These are phyloP conservation scores for Liopterus haemorrhoidalis DNA, from an alignment of 2,888 invertebrate species.

Conservation along the genomic window DNA sequence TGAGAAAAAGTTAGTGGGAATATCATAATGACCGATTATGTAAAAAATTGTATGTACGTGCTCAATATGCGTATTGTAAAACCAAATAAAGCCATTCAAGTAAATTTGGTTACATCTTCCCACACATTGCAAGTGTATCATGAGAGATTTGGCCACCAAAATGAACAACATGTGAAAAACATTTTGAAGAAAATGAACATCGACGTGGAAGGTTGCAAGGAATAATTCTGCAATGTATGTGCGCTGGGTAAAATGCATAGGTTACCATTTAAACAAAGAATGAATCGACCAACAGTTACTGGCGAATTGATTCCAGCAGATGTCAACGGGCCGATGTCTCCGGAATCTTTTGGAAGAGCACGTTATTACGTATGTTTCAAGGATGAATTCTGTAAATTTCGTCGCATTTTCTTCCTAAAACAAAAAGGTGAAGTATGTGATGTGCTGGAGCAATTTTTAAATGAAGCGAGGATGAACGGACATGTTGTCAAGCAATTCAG, in stretches of 20 bases:
- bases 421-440: conserved; percentile 26
- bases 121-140: too few species aligned
- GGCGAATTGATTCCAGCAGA: conserved; percentile 29
- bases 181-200: too few species aligned
- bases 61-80: too few species aligned
- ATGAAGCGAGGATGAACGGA: conserved; percentile 23
- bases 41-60: too few species aligned
- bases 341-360: conserved; percentile 18
- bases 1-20: too few species aligned
- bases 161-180: too few species aligned
- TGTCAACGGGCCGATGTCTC: conserved; percentile 29
- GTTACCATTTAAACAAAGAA: conserved; percentile 12
- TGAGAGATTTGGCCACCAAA: too few species aligned
- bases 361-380: conserved; percentile 29
- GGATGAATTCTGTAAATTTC: conserved; percentile 26
- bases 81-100: too few species aligned
- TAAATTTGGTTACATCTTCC: too few species aligned
- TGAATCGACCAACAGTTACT: conserved; percentile 8
- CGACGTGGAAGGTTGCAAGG: too few species aligned
- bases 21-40: too few species aligned
- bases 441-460: conserved; percentile 23
- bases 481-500: conserved; percentile 13
- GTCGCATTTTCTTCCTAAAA: conserved; percentile 23
- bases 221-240: conserved; percentile 34
- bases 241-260: conserved; percentile 25